A percentile compares a stretch with the other conserved stretches of the same genome.
phyloP scores from a whole-genome alignment of 92 coral and sea anemone species.

The Umimayanthus chanpuru region DNA sequence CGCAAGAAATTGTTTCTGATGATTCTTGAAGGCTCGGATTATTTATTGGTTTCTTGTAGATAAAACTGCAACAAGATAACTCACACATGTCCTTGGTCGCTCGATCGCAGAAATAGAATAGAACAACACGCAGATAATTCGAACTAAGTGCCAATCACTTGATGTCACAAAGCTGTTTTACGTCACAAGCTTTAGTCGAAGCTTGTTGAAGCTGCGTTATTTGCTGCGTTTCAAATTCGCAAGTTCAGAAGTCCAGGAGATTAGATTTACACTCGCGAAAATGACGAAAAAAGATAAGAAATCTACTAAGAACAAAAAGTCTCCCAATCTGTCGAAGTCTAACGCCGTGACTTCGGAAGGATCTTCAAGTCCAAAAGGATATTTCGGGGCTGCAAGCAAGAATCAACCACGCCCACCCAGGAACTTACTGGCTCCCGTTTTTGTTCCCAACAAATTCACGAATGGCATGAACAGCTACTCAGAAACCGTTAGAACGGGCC shows the following conservation, averaged over 20 bases:
- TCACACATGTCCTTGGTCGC: neutral
- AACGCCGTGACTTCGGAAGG: too few relatives aligned
- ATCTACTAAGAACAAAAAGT: too few relatives aligned
- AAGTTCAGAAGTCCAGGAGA: too few relatives aligned
- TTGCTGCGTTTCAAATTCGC: too few relatives aligned
- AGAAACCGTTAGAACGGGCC: conserved; percentile 32
- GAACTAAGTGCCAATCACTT: conserved; percentile 1
- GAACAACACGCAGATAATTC: neutral
- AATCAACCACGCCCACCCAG: neutral
- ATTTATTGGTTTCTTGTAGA: too few relatives aligned
- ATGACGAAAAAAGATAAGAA: too few relatives aligned
- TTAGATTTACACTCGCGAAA: too few relatives aligned
- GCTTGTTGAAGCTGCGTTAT: too few relatives aligned
- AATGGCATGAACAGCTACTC: conserved; percentile 50
- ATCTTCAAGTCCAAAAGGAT: neutral
- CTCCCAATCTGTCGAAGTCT: neutral
- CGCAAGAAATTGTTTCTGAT: too few relatives aligned
- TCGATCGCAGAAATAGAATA: neutral
- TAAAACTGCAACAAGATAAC: too few relatives aligned
- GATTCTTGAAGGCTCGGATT: too few relatives aligned
- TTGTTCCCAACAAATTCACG: conserved; percentile 6
- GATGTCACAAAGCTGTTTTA: neutral
- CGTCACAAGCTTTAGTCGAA: neutral
- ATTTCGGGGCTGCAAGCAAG: neutral
- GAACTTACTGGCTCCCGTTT: conserved; percentile 70